Conservation (phyloP, 2,888 invertebrate species). For the Criorhina ranunculi region DNA sequence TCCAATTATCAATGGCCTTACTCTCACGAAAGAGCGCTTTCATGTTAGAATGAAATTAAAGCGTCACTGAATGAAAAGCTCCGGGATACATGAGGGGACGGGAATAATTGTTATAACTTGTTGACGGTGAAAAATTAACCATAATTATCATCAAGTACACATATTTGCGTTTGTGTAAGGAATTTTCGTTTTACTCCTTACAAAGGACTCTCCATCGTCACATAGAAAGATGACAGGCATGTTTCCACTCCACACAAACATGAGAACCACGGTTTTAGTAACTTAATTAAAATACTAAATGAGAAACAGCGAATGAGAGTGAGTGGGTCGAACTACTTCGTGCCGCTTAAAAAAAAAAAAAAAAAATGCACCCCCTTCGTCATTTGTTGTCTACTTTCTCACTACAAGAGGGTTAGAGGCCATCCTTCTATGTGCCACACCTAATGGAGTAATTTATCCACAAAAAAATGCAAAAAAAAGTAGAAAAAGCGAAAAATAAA, state of each 20-base stretch:
- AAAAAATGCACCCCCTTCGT: constrained; percentile 34
- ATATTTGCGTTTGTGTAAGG: constrained; percentile 40
- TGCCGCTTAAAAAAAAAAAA: constrained; percentile 1
- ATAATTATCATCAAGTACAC: constrained; percentile 69
- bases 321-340: constrained; percentile 7
- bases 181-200: constrained; percentile 1
- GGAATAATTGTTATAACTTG: constrained; percentile 71
- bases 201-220: constrained; percentile 10
- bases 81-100: constrained; percentile 6
- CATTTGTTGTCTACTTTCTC: constrained; percentile 47
- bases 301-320: constrained; percentile 5
- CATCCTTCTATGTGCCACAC: constrained; percentile 66
- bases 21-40: constrained; percentile 57
- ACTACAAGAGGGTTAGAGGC: constrained; percentile 43
- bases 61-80: constrained; percentile 1
- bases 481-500: constrained; percentile 17
- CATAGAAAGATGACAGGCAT: constrained; percentile 53
- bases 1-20: constrained; percentile 52
- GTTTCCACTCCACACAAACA: constrained; percentile 8
- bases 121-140: constrained; percentile 73
- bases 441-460: constrained; percentile 73
- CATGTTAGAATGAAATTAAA: constrained; percentile 71
- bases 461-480: constrained; percentile 27
- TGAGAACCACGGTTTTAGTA: constrained; percentile 58
- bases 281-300: constrained; percentile 74